Base-by-base conservation (phyloP, 2,888 invertebrate genomes). In the Lepidocyrtoides sp. region DNA sequence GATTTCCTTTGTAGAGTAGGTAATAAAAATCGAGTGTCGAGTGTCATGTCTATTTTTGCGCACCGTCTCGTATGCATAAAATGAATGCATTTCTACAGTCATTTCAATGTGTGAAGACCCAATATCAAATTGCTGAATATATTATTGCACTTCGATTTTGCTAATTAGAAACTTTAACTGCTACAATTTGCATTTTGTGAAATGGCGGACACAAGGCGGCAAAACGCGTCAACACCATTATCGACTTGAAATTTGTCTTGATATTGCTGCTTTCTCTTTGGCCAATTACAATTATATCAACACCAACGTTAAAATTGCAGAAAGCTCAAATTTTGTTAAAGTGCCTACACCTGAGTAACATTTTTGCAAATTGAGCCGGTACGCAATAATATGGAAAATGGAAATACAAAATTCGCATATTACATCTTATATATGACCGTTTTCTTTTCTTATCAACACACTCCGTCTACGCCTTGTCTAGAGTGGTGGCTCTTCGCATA, bases 381-480 rank as follows among this genome's bases (percentile, higher is more conserved):
- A n/a, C 3, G 44, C 44, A 36, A 36, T 32, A 44, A n/a, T n/a
- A n/a, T 44, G 10, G 10, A 48, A 32, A 66, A n/a, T n/a, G 17
- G n/a, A 66, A 32, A 66, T 12, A 26, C 26, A 26, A 60, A 23
- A 60, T 60, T 26, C 10, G 26, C 26, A 26, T 23, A 60, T 26
- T 26, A 26, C n/a, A n/a, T n/a, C n/a, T n/a, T n/a, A n/a, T n/a
- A n/a, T 57, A 57, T 20, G 57, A 60, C 60, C 66, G 66, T 32
- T 14, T 36, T 29, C 66, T 66, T 66, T n/a, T n/a, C n/a, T n/a
- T n/a, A 66, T 66, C 66, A 32, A 36, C 32, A 29, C 32, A 14
- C 66, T 29, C 5, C n/a, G 66, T 66, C 66, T 66, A 32, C 29
- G n/a, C 14, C 32, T 66, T n/a, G 66, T 66, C 66, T 66, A 36